A percentile compares a stretch with the other conserved stretches of the same genome.
Evolutionary conservation across 2,797 vertebrate genomes (phyloP).

Genomic region (Channallabes apus): DNA sequence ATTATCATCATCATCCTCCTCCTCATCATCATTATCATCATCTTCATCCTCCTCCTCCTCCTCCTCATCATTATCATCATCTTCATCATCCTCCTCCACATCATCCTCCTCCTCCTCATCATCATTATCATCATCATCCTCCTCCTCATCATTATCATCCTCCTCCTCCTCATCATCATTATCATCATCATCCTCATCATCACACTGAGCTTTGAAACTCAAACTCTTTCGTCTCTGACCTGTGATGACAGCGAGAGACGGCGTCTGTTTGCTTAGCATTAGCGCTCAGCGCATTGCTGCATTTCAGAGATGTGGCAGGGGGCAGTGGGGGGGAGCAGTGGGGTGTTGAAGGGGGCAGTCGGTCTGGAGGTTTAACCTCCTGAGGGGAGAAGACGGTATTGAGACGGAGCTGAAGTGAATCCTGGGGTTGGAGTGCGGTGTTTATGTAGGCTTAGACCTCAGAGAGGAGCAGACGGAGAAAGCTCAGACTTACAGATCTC

Average conservation of each 20-base stretch:
- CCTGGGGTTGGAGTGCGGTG: constrained; percentile 51
- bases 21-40: too few relatives aligned
- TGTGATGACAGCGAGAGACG: constrained; percentile 72
- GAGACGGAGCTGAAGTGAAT: constrained; percentile 43
- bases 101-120: too few relatives aligned
- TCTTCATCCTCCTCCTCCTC: too few relatives aligned
- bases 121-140: constrained; percentile 6
- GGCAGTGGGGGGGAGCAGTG: too few relatives aligned
- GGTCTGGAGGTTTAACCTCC: constrained; percentile 40
- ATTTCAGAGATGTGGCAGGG: constrained; percentile 27
- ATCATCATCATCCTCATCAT: constrained; percentile 29
- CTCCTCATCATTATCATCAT: too few relatives aligned
- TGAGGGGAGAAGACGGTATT: constrained; percentile 58
- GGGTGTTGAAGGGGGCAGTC: neutral
- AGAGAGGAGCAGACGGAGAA: constrained; percentile 27
- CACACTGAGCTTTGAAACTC: constrained; percentile 81
- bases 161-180: neutral
- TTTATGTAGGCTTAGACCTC: constrained; percentile 63
- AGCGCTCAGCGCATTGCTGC: constrained; percentile 56
- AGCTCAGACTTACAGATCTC: constrained; percentile 27
- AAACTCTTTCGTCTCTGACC: constrained; percentile 65
- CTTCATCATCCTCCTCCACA: too few relatives aligned
- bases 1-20: too few relatives aligned
- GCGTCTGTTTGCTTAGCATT: constrained; percentile 78
- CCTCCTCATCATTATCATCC: constrained; percentile 58